phyloP scores from a whole-genome alignment of 2,888 invertebrate species.

The Protophormia terraenovae region DNA sequence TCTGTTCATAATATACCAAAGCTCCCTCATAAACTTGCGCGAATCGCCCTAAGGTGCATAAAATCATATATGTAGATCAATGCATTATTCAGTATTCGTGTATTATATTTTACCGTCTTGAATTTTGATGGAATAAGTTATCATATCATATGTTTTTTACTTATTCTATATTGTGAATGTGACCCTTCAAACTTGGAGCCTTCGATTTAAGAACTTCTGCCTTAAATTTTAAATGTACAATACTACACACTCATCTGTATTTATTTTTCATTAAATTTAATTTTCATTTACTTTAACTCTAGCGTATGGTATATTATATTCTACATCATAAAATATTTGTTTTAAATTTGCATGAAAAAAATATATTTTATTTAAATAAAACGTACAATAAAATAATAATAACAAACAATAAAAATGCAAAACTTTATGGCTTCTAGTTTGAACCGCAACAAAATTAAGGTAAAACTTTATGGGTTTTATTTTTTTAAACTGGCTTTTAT shows the following conservation, averaged over 20 bases:
- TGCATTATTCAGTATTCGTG: no score
- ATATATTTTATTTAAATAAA: constrained; percentile 3
- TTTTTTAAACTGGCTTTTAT: neutral
- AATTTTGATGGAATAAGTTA: no score
- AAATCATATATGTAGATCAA: no score
- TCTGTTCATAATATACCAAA: no score
- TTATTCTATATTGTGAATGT: no score
- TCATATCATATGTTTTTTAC: no score
- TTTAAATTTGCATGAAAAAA: constrained; percentile 5
- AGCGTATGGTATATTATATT: neutral
- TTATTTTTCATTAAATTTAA: neutral
- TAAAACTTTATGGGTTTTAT: constrained; percentile 1
- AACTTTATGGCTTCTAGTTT: neutral
- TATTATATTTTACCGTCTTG: no score
- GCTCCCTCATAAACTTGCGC: no score
- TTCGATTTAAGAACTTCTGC: neutral
- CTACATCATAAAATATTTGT: neutral
- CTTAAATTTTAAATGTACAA: neutral
- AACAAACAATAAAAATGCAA: neutral
- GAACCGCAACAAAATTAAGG: neutral
- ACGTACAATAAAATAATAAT: neutral
- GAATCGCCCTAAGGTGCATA: no score
- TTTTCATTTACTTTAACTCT: neutral
- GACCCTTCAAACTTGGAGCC: no score
- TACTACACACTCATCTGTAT: neutral